A percentile compares a stretch with the other conserved stretches of the same genome.
phyloP scores from a whole-genome alignment of 92 coral and sea anemone species.

The Porites rus region DNA sequence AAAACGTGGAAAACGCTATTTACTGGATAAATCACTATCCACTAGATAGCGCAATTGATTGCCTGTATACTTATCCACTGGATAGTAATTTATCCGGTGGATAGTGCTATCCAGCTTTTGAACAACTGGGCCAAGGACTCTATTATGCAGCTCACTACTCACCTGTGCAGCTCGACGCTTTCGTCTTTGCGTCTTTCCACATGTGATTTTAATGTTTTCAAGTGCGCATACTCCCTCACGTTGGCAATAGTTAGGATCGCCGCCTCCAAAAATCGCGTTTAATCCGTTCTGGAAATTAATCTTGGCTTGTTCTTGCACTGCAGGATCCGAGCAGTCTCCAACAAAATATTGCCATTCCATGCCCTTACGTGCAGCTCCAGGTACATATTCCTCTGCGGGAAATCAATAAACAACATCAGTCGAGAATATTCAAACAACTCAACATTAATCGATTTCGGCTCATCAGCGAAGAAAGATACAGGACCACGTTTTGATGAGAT shows the following conservation, averaged over 20 bases:
- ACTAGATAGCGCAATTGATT: too few species aligned
- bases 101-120: too few species aligned
- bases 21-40: too few species aligned
- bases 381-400: slow-evolving; percentile 69
- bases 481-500: too few species aligned
- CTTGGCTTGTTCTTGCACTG: slow-evolving; percentile 83
- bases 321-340: slow-evolving; percentile 87
- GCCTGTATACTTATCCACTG: too few species aligned
- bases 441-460: too few species aligned
- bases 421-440: too few species aligned
- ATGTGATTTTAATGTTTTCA: slow-evolving; percentile 74
- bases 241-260: slow-evolving; percentile 77
- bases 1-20: too few species aligned
- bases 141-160: not conserved
- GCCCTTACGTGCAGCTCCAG: slow-evolving; percentile 86
- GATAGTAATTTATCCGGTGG: too few species aligned
- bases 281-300: slow-evolving; percentile 70
- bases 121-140: too few species aligned
- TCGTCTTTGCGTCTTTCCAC: slow-evolving; percentile 67
- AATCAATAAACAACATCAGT: not conserved
- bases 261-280: slow-evolving; percentile 48
- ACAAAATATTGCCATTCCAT: slow-evolving; percentile 93
- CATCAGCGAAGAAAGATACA: too few species aligned
- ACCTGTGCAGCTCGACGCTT: slow-evolving; percentile 48
- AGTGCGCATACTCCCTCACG: slow-evolving; percentile 65